A percentile compares a stretch with the other conserved stretches of the same genome.
Evolutionary conservation across 2,888 invertebrate genomes (phyloP).

Genomic region (Atrina japonica): DNA sequence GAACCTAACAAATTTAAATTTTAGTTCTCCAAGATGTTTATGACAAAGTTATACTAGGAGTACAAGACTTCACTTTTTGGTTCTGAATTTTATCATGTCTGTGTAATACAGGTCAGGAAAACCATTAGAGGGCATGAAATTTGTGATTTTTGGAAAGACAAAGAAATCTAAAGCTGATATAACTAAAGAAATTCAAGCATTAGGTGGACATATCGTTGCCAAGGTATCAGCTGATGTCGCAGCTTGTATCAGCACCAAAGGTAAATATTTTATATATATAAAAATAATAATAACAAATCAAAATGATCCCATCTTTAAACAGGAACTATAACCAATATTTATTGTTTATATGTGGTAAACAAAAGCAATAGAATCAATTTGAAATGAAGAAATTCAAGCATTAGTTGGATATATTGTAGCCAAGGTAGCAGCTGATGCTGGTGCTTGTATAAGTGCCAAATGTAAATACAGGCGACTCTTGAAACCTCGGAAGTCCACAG

Average conservation of each 20-base stretch:
- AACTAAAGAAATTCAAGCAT: constrained; percentile 86
- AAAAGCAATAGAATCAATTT: no score
- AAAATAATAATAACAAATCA: no score
- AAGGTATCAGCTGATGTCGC: constrained; percentile 86
- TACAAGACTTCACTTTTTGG: no score
- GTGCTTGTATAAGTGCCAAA: constrained; percentile 88
- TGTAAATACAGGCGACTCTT: no score
- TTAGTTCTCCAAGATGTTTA: no score
- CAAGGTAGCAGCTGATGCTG: constrained; percentile 85
- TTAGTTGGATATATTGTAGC: constrained; percentile 89
- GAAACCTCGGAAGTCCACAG: no score
- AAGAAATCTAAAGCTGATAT: constrained; percentile 83
- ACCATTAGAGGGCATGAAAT: constrained; percentile 88
- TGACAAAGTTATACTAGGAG: no score
- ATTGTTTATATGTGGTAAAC: no score
- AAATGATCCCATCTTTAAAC: no score
- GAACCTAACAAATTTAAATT: no score
- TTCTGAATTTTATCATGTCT: background rate
- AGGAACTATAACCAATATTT: no score
- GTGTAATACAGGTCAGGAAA: constrained; percentile 12
- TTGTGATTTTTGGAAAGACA: constrained; percentile 84
- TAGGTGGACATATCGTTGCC: constrained; percentile 89
- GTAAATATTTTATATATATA: constrained; percentile 69
- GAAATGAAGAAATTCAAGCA: constrained; percentile 85
- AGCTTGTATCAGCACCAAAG: constrained; percentile 88